phyloP scores from a whole-genome alignment of 2,797 vertebrate genomes.

The Toxotes lorentzi region DNA sequence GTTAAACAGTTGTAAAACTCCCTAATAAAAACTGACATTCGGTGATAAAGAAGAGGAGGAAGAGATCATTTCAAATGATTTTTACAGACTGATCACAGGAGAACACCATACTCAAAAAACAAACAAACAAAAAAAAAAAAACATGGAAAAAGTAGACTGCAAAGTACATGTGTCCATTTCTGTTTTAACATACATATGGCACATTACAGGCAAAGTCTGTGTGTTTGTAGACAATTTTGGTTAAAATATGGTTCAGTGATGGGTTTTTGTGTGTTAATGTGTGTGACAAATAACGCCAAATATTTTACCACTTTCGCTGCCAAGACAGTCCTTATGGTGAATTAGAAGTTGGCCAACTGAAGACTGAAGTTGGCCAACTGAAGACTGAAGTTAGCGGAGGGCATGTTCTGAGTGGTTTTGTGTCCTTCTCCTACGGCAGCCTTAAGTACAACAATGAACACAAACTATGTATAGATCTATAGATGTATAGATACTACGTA shows the following conservation, averaged over 20 bases:
- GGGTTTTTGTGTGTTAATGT: no score
- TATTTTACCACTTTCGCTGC: neutral
- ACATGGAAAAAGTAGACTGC: no score
- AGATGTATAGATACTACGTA: neutral
- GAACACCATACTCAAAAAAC: neutral
- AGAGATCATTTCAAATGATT: neutral
- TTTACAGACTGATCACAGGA: neutral
- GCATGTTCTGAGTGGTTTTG: neutral
- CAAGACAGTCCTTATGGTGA: neutral
- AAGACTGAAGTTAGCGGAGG: neutral
- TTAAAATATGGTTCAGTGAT: neutral
- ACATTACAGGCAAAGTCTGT: neutral
- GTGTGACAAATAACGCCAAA: neutral
- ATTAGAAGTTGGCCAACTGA: neutral
- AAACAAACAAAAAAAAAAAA: no score
- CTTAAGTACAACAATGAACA: neutral
- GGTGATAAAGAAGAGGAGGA: neutral
- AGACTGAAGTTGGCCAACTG: neutral
- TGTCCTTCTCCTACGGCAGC: neutral
- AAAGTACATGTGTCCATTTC: no score
- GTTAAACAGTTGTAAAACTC: neutral
- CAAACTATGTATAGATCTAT: neutral
- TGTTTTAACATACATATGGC: no score
- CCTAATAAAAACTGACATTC: neutral
- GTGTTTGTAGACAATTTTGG: neutral